Conservation (phyloP, 2,888 invertebrate species). For the Latrodectus hesperus region DNA sequence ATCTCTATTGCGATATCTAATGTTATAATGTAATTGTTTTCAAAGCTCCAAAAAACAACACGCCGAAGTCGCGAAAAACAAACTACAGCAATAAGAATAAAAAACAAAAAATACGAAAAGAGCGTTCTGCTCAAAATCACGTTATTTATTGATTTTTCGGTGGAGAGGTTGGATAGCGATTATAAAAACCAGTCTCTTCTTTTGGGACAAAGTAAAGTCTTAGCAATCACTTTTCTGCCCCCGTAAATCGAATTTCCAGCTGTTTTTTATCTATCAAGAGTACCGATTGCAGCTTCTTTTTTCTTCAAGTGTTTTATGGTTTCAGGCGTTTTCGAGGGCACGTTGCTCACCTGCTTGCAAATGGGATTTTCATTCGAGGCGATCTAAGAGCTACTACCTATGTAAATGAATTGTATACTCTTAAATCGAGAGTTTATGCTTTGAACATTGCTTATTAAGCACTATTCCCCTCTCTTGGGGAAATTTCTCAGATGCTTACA, state of each 20-base stretch:
- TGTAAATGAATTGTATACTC: conserved; percentile 45
- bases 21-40: conserved; percentile 65
- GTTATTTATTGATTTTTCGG: conserved; percentile 64
- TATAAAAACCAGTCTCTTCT: conserved; percentile 67
- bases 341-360: conserved; percentile 41
- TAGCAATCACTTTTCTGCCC: conserved; percentile 65
- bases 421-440: conserved; percentile 11
- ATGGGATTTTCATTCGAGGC: conserved; percentile 41
- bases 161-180: conserved; percentile 58
- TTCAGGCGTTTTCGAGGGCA: conserved; percentile 34
- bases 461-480: neutral
- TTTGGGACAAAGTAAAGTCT: conserved; percentile 63
- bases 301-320: conserved; percentile 33
- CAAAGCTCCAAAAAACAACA: conserved; percentile 46
- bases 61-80: conserved; percentile 61
- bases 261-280: conserved; percentile 63
- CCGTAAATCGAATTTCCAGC: conserved; percentile 67
- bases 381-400: conserved; percentile 20
- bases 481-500: conserved; percentile 5
- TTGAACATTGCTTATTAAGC: conserved; percentile 18
- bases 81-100: conserved; percentile 9
- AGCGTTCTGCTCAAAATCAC: conserved; percentile 61
- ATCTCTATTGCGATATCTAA: conserved; percentile 49
- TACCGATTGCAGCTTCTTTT: conserved; percentile 55
- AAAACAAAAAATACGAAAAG: conserved; percentile 28